Percentiles rank a stretch among this genome's conserved stretches.
These are phyloP conservation scores for Macheiramphus alcinus DNA, from an alignment of 2,113 vertebrate genomes.

Conservation along the genomic window DNA sequence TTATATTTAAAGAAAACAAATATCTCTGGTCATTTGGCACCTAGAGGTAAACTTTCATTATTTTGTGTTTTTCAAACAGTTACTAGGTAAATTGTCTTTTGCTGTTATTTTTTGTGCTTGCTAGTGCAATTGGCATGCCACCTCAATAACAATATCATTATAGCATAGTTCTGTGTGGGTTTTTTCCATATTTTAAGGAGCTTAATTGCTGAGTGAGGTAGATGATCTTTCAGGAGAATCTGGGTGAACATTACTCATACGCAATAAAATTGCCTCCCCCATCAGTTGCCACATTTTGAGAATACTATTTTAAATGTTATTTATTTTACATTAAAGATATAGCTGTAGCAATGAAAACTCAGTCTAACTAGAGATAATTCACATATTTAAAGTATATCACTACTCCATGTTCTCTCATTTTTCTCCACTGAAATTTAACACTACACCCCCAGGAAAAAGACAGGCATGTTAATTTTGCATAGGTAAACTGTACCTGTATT, in stretches of 20 bases:
- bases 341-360: background rate
- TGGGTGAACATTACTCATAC: background rate
- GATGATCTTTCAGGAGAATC: background rate
- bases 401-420: background rate
- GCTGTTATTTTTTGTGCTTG: background rate
- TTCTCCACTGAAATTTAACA: background rate
- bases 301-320: background rate
- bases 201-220: background rate
- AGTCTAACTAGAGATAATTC: background rate
- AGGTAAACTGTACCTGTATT: background rate
- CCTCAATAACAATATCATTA: background rate
- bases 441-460: background rate
- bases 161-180: background rate
- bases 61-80: background rate
- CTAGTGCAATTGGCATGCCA: background rate
- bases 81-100: background rate
- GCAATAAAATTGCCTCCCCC: background rate
- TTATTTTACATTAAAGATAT: background rate
- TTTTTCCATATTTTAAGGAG: constrained; percentile 19
- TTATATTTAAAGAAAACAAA: background rate
- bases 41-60: background rate
- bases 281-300: background rate
- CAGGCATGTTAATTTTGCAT: background rate
- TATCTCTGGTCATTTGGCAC: background rate
- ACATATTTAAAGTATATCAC: background rate